phyloP scores from a whole-genome alignment of 2,888 invertebrate genomes.

The Microctonus aethiopoides region DNA sequence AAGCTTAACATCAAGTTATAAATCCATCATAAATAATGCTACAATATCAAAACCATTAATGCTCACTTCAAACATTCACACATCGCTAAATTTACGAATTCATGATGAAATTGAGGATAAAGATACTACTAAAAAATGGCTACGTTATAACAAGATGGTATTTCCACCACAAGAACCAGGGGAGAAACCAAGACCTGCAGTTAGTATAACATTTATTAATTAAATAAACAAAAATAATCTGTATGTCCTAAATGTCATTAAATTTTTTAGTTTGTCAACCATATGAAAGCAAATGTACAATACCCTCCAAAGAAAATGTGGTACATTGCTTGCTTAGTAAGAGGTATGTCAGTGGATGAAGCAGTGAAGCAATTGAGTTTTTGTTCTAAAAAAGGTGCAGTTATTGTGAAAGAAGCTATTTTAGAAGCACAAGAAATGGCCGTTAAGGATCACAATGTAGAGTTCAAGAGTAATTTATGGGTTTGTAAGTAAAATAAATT shows the following conservation, averaged over 20 bases:
- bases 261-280: conserved; percentile 84
- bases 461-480: conserved; percentile 95
- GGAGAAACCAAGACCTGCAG: conserved; percentile 85
- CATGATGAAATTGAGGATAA: conserved; percentile 29
- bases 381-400: conserved; percentile 82
- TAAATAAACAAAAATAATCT: neutral
- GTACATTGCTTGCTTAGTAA: conserved; percentile 87
- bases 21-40: neutral
- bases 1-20: conserved; percentile 24
- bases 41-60: conserved; percentile 13
- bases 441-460: conserved; percentile 89
- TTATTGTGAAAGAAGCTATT: conserved; percentile 79
- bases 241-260: neutral
- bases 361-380: conserved; percentile 91
- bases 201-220: conserved; percentile 68
- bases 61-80: conserved; percentile 41
- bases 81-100: conserved; percentile 28
- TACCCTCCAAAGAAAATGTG: conserved; percentile 94
- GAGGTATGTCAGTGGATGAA: conserved; percentile 95
- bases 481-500: conserved; percentile 76
- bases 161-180: conserved; percentile 81
- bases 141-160: conserved; percentile 78
- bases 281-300: conserved; percentile 85
- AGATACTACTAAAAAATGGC: conserved; percentile 72
- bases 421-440: conserved; percentile 91